These are phyloP conservation scores for Dermatophagoides farinae DNA, from an alignment of 1,140 invertebrate genomes.

Conservation along the genomic window DNA sequence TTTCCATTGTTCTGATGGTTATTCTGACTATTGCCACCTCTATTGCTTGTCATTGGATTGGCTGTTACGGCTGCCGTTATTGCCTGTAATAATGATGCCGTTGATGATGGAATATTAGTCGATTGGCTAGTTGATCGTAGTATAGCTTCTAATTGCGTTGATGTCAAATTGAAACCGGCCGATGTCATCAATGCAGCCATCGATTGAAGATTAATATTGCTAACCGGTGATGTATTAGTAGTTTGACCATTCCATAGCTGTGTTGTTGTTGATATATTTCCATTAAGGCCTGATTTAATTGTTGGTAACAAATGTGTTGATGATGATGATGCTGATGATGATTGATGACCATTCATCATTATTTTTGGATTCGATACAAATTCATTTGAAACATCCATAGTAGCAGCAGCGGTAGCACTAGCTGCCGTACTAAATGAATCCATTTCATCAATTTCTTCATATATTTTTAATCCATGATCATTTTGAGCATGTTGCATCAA, in stretches of 20 bases:
- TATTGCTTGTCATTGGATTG: neutral
- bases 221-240: conserved; percentile 4
- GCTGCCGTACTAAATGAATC: neutral
- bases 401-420: neutral
- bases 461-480: conserved; percentile 78
- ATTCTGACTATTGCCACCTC: too few relatives aligned
- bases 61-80: neutral
- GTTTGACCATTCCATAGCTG: conserved; percentile 23
- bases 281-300: conserved; percentile 6
- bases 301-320: conserved; percentile 32
- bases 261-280: conserved; percentile 14
- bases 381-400: neutral
- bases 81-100: conserved; percentile 12
- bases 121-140: conserved; percentile 20
- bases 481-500: conserved; percentile 84
- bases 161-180: conserved; percentile 17
- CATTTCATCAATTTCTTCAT: conserved; percentile 9
- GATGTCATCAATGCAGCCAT: conserved; percentile 14
- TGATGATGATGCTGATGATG: conserved; percentile 51
- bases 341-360: conserved; percentile 20
- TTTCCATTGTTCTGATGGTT: too few relatives aligned
- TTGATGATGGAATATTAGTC: conserved; percentile 23
- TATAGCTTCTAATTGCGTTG: conserved; percentile 12
- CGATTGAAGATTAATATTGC: neutral
- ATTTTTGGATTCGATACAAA: neutral